Percentiles rank a stretch among this genome's conserved stretches.
Evolutionary conservation across 2,888 invertebrate species (phyloP).

Genomic region (Lithophane leautieri): DNA sequence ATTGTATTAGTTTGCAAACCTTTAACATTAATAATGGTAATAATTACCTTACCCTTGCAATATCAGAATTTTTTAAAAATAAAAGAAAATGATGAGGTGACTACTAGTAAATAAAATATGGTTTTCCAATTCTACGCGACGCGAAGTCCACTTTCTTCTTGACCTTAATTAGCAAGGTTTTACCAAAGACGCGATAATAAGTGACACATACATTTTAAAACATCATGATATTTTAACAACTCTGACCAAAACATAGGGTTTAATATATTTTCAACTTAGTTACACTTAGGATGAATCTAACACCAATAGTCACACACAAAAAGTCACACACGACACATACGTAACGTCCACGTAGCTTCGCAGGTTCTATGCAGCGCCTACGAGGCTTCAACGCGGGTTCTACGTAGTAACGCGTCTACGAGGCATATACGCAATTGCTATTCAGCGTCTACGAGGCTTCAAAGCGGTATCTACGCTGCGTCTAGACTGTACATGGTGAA

Average conservation of each 20-base stretch:
- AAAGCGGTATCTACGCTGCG: no score
- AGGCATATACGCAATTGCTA: not conserved
- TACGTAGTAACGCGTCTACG: not conserved
- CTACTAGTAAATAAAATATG: slow-evolving; percentile 11
- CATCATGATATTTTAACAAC: slow-evolving; percentile 31
- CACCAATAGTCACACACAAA: not conserved
- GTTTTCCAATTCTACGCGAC: slow-evolving; percentile 1
- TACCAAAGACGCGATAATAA: slow-evolving; percentile 14
- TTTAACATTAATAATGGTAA: not conserved
- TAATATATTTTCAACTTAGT: not conserved
- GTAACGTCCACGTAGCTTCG: not conserved
- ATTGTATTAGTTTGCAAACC: not conserved
- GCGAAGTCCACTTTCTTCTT: slow-evolving; percentile 27
- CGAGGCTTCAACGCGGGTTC: not conserved
- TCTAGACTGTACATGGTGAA: not conserved
- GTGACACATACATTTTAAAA: slow-evolving; percentile 39
- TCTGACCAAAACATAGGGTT: not conserved
- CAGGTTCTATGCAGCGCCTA: not conserved
- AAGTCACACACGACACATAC: not conserved
- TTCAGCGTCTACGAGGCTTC: not conserved
- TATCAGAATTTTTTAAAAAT: not conserved
- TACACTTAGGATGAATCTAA: not conserved
- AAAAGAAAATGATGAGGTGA: not conserved
- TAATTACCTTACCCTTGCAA: not conserved
- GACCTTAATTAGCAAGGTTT: slow-evolving; percentile 44